Evolutionary conservation across 2,113 vertebrate species (phyloP), one percentile per base, ranked within the genome.

Genomic region (Zosterops hypoxanthus): DNA sequence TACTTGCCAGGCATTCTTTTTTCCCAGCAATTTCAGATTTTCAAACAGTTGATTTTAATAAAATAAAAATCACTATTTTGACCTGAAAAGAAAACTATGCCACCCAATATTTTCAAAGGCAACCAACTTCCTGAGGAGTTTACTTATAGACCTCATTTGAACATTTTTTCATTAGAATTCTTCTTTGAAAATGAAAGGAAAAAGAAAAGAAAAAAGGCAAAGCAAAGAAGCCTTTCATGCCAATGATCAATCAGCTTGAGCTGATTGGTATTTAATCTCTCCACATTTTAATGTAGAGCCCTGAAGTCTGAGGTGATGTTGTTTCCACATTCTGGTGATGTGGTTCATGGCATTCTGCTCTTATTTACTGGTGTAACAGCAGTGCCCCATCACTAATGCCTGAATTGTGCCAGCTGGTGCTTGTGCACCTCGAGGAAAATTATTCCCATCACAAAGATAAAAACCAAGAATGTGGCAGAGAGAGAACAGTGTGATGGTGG

Each of bases 31-130:
- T 80, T 95, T 70, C 42, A 94, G 26, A 77, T 60, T 92, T 94
- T 86, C 52, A 53, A 90, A 36, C 44, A 75, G 68, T 66, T 83
- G 44, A 94, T 77, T 94, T 88, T 69, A 94, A 94, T 84, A 84
- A 93, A 70, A 86, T 49, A 70, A 86, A 94, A 88, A 79, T 63
- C 46, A 75, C 46, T 61, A 9, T 92, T 89, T 78, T 81, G 64
- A 78, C 34, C 34, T 61, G 65, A 82, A 33, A 80, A 68, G 60
- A 56, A 80, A 93, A 47, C 7, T 59, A 7, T 80, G 41, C 9
- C 15, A 36, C 28, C 14, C 18, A 72, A 34, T 82, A 82, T 79
- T 73, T 94, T 91, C 65, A 93, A 92, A 94, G 61, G 52, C 42
- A 75, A 46, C 11, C 16, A 77, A 6, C 26, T 77, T 88, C 68